phyloP scores from a whole-genome alignment of 2,888 invertebrate species.

The Rhorus exstirpatorius region DNA sequence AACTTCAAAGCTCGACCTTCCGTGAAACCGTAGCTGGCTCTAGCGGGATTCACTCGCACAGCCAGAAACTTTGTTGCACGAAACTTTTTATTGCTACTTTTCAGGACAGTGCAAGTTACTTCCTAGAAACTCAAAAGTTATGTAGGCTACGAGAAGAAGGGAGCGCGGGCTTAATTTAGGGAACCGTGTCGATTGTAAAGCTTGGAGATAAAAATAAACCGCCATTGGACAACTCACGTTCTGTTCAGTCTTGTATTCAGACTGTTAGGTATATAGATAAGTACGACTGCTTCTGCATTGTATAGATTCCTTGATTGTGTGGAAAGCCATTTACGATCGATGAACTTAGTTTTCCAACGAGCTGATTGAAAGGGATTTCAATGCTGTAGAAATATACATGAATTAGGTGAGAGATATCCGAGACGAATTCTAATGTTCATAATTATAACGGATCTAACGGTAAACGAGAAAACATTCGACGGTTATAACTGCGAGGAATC shows the following conservation, averaged over 20 bases:
- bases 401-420: not conserved
- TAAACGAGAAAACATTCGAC: too few species aligned
- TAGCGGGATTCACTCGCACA: constrained; percentile 51
- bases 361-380: too few species aligned
- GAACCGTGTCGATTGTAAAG: not conserved
- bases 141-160: constrained; percentile 1
- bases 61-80: constrained; percentile 49
- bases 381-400: too few species aligned
- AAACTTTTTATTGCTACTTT: constrained; percentile 41
- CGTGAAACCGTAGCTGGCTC: constrained; percentile 54
- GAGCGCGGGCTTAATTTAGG: not conserved
- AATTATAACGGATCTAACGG: too few species aligned
- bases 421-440: not conserved
- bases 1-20: constrained; percentile 55
- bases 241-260: not conserved
- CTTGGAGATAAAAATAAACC: not conserved
- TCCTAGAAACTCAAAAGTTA: constrained; percentile 13
- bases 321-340: too few species aligned
- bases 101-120: constrained; percentile 2
- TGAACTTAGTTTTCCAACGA: too few species aligned
- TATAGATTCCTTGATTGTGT: too few species aligned
- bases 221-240: not conserved
- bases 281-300: not conserved
- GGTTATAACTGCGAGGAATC: too few species aligned
- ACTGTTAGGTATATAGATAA: not conserved